Conservation (phyloP, 2,797 vertebrate species). For the Sebastes matsubarae region DNA sequence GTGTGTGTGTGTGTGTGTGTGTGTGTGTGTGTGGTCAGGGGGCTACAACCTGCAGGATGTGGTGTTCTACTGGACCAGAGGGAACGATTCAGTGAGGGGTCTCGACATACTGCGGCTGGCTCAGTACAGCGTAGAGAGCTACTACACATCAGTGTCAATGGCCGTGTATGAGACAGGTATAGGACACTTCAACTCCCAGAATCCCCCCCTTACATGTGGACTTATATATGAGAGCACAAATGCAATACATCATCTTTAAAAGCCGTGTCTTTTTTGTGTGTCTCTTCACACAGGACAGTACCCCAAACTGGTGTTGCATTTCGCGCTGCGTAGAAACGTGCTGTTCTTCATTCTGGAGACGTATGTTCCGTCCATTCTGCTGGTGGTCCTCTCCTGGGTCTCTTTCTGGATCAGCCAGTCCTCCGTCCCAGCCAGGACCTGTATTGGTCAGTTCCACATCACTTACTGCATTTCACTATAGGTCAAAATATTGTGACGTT, state of each 20-base stretch:
- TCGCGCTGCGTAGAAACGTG: conserved; percentile 91
- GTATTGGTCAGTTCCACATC: conserved; percentile 83
- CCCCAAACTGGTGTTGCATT: conserved; percentile 92
- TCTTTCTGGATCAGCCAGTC: conserved; percentile 96
- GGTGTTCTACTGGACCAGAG: conserved; percentile 93
- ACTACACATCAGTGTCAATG: conserved; percentile 90
- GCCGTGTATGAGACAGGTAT: conserved; percentile 92
- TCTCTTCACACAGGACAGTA: conserved; percentile 82
- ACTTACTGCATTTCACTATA: background rate
- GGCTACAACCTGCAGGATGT: conserved; percentile 94
- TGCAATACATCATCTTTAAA: background rate
- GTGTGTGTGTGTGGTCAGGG: conserved; percentile 80
- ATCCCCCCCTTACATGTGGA: background rate
- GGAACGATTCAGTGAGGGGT: conserved; percentile 91
- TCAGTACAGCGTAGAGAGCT: conserved; percentile 92
- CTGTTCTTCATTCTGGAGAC: conserved; percentile 94
- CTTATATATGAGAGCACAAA: background rate
- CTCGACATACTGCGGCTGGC: conserved; percentile 88
- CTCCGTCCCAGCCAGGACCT: conserved; percentile 91
- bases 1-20: conserved; percentile 21
- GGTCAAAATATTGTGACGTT: background rate
- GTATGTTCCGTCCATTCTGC: conserved; percentile 89
- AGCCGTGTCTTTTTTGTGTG: background rate
- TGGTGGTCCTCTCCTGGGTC: conserved; percentile 93
- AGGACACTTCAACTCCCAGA: background rate